These are phyloP conservation scores for Nemapogon koenigi DNA, from an alignment of 2,888 invertebrate species.

Conservation along the genomic window DNA sequence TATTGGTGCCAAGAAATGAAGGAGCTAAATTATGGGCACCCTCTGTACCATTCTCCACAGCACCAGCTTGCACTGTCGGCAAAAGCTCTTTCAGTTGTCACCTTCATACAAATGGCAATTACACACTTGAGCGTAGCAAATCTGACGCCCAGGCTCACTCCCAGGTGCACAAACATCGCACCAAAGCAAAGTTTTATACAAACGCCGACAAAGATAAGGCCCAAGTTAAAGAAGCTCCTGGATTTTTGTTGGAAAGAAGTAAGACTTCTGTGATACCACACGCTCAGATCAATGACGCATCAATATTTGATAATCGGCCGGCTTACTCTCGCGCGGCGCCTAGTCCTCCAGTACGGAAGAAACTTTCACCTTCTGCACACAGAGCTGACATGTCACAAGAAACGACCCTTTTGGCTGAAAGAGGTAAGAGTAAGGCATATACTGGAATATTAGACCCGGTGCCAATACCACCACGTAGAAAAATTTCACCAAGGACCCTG, in stretches of 20 bases:
- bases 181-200: conserved; percentile 43
- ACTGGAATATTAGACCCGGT: conserved; percentile 39
- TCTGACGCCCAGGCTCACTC: conserved; percentile 48
- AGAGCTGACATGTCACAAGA: conserved; percentile 28
- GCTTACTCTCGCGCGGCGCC: conserved; percentile 47
- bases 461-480: conserved; percentile 38
- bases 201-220: conserved; percentile 19
- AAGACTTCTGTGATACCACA: conserved; percentile 42
- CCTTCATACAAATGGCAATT: conserved; percentile 45
- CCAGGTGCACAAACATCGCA: conserved; percentile 29
- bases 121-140: conserved; percentile 50
- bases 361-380: conserved; percentile 34
- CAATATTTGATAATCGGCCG: conserved; percentile 49
- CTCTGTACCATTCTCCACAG: conserved; percentile 45
- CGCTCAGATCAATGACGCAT: too few relatives aligned
- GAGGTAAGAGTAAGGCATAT: conserved; percentile 32
- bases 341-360: conserved; percentile 49
- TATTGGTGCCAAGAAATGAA: conserved; percentile 67
- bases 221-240: conserved; percentile 18
- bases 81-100: conserved; percentile 53
- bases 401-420: conserved; percentile 29
- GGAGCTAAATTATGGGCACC: conserved; percentile 61
- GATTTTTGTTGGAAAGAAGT: conserved; percentile 42
- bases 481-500: conserved; percentile 36
- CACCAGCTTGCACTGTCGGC: conserved; percentile 44